phyloP scores from a whole-genome alignment of 2,888 invertebrate genomes.

The Eupithecia exiguata region DNA sequence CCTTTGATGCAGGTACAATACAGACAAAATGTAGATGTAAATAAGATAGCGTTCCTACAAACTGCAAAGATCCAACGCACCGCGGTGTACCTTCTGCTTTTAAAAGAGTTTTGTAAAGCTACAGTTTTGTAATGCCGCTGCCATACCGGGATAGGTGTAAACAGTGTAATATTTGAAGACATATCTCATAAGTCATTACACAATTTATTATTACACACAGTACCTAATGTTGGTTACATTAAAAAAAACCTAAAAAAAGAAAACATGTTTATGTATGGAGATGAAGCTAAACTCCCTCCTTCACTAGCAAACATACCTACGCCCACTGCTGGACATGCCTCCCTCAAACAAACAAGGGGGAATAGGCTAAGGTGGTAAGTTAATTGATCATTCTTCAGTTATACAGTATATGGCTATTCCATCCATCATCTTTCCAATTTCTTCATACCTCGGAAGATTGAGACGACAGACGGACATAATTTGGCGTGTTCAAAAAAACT shows the following conservation, averaged over 20 bases:
- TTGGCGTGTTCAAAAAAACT: too few relatives aligned
- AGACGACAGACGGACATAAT: background rate
- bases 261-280: constrained; percentile 14
- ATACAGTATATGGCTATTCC: background rate
- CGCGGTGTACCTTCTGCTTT: constrained; percentile 29
- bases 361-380: background rate
- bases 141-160: constrained; percentile 14
- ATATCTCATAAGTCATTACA: constrained; percentile 26
- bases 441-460: background rate
- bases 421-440: background rate
- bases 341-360: background rate
- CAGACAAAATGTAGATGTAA: constrained; percentile 35
- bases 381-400: background rate
- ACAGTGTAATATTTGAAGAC: constrained; percentile 26
- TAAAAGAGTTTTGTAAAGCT: constrained; percentile 8
- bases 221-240: constrained; percentile 12
- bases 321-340: too few relatives aligned
- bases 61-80: constrained; percentile 32
- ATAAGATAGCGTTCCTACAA: constrained; percentile 38
- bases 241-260: constrained; percentile 5
- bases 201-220: constrained; percentile 17
- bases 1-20: constrained; percentile 30
- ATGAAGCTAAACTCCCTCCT: background rate
- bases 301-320: background rate
- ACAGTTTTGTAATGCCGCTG: constrained; percentile 20